Percentiles rank a stretch among this genome's conserved stretches.
Evolutionary conservation across 2,113 vertebrate species (phyloP).

Genomic region (Heloderma charlesbogerti): DNA sequence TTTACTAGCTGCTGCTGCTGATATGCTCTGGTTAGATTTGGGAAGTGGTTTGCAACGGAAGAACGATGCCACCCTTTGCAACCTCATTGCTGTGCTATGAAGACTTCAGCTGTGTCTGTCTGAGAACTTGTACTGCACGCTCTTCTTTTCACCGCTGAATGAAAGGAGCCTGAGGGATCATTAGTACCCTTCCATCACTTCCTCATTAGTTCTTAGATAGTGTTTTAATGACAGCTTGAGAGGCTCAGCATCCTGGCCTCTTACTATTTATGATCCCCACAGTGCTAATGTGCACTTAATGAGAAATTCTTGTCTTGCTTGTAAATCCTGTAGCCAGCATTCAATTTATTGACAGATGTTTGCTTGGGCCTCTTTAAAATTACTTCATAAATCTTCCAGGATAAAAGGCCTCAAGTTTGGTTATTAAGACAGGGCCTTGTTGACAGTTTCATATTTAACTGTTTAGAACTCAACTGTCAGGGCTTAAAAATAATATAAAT

Average conservation of each 20-base stretch:
- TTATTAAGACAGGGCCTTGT: slow-evolving; percentile 86
- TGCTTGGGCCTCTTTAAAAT: slow-evolving; percentile 91
- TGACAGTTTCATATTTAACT: slow-evolving; percentile 88
- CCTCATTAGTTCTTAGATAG: slow-evolving; percentile 87
- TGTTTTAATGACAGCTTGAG: slow-evolving; percentile 85
- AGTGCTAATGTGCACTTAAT: slow-evolving; percentile 90
- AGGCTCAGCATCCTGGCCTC: slow-evolving; percentile 80
- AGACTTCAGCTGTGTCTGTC: slow-evolving; percentile 26
- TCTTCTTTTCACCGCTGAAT: slow-evolving; percentile 55
- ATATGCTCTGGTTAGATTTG: not conserved
- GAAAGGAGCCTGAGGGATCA: slow-evolving; percentile 73
- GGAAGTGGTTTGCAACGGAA: not conserved
- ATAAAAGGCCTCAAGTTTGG: slow-evolving; percentile 89
- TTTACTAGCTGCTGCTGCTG: accelerated
- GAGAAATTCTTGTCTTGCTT: slow-evolving; percentile 90
- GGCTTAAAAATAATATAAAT: not conserved
- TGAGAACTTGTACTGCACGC: not conserved
- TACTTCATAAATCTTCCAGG: slow-evolving; percentile 91
- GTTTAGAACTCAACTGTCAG: slow-evolving; percentile 76
- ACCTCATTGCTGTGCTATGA: accelerated
- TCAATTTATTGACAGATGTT: slow-evolving; percentile 93
- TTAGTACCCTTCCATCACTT: slow-evolving; percentile 81
- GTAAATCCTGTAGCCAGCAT: slow-evolving; percentile 88
- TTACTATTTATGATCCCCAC: slow-evolving; percentile 86
- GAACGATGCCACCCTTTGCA: not conserved